phyloP scores from a whole-genome alignment of 2,113 vertebrate species.

The Trachemys scripta region DNA sequence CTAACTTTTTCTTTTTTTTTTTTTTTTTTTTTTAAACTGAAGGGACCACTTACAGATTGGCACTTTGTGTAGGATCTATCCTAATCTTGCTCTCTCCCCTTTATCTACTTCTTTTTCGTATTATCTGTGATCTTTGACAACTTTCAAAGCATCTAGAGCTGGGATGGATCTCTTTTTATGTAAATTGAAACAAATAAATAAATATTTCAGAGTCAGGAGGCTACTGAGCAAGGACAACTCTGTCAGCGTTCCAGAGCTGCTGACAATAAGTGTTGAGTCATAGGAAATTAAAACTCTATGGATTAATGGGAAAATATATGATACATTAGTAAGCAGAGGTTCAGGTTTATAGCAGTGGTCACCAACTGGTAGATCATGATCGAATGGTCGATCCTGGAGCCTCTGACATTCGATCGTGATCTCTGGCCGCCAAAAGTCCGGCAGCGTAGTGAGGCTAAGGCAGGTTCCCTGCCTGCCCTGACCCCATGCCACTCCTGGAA shows the following conservation, averaged over 20 bases:
- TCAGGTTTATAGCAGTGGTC: neutral
- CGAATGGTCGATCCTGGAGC: too few species aligned
- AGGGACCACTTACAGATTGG: neutral
- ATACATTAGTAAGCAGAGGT: neutral
- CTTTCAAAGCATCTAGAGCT: neutral
- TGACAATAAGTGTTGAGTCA: neutral
- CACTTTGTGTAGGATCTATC: neutral
- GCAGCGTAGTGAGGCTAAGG: too few species aligned
- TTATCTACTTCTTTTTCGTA: neutral
- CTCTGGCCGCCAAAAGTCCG: too few species aligned
- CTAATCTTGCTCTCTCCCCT: neutral
- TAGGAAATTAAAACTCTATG: neutral
- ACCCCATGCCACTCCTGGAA: too few species aligned
- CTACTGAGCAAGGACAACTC: neutral
- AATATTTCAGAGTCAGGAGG: neutral
- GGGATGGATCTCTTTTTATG: neutral
- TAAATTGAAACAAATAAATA: neutral
- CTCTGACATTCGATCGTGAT: too few species aligned
- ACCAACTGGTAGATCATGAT: too few species aligned
- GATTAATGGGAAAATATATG: neutral
- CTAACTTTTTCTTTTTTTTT: neutral
- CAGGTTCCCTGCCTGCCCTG: too few species aligned
- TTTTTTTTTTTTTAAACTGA: neutral
- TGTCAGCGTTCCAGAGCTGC: neutral
- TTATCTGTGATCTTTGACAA: neutral